Base-by-base conservation (phyloP, 2,113 vertebrate species). In the Hippocampus guttulatus region DNA sequence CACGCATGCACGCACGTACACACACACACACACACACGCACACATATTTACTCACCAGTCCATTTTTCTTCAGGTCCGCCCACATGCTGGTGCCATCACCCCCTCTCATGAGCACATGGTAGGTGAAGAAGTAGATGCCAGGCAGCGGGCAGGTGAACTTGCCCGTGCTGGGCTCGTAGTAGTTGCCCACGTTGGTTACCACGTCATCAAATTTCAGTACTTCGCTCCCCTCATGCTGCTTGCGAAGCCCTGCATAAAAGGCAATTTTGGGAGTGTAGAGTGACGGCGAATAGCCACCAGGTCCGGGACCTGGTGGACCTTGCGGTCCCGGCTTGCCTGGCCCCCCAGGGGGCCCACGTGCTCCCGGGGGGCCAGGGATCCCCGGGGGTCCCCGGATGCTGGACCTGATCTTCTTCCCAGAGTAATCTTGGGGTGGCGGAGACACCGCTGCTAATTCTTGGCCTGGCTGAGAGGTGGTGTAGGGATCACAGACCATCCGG, bases 21-120 rank as follows among this genome's bases (percentile, higher is more conserved):
- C 30, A 33, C 4, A 33, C 30, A 5, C 30, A 33, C 30, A 33
- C 30, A 5, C 30, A 33, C 3, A 54, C 38, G 61, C 66, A 51
- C 63, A 74, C 25, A 9, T 20, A 67, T 63, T 68, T 81, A 84
- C 93, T 91, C 85, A 97, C 96, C 95, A 94, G 93, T 77, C 95
- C 94, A 3, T 98, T 98, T 85, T 98, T 98, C 93, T 93, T 96
- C 68, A 97, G 91, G 80, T 97, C 96, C 0, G 96, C 96, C 96
- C 96, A 97, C 96, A 97, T 97, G 89, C 96, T 97, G 85, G 95
- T 97, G 33, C 96, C 96, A 2, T 96, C 95, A 16, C 96, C 96
- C n/a, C 96, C 96, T 78, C 95, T 93, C 96, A 98, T 98, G 54
- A 98, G 94, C 81, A 98, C 95, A 57, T 98, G 96, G 91, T 98